These are phyloP conservation scores for Hemibagrus guttatus DNA, from an alignment of 2,797 vertebrate species.

Conservation along the genomic window DNA sequence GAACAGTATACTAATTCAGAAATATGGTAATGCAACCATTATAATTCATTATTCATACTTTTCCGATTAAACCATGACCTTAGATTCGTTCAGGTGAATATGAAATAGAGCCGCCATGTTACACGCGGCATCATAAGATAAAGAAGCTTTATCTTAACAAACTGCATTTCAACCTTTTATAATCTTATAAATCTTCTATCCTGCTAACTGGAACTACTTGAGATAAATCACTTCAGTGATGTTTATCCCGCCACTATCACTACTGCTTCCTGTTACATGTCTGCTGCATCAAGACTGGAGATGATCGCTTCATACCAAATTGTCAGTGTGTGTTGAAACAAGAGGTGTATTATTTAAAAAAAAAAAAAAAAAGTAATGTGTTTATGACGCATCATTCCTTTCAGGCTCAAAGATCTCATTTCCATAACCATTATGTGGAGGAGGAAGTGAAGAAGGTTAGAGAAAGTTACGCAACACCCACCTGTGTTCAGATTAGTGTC, in stretches of 20 bases:
- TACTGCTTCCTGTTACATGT: background rate
- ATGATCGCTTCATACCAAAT: background rate
- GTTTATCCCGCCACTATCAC: background rate
- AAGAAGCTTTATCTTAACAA: background rate
- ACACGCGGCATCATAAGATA: background rate
- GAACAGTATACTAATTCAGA: slow-evolving; percentile 9
- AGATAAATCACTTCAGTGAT: background rate
- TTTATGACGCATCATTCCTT: slow-evolving; percentile 15
- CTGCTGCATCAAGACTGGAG: background rate
- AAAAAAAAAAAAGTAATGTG: background rate
- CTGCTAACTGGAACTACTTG: background rate
- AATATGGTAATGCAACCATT: slow-evolving; percentile 27
- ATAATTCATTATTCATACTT: slow-evolving; percentile 24
- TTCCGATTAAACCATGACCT: slow-evolving; percentile 30
- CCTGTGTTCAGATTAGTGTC: background rate
- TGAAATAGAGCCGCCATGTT: background rate
- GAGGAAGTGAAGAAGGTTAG: slow-evolving; percentile 35
- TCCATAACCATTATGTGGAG: slow-evolving; percentile 41
- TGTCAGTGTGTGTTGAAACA: background rate
- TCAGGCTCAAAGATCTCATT: slow-evolving; percentile 34
- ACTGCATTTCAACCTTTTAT: background rate
- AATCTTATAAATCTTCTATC: background rate
- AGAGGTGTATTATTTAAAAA: background rate
- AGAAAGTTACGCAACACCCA: slow-evolving; percentile 6
- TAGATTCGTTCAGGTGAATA: slow-evolving; percentile 6